Conservation (phyloP, 1,140 invertebrate species). For the Cherax quadricarinatus region DNA sequence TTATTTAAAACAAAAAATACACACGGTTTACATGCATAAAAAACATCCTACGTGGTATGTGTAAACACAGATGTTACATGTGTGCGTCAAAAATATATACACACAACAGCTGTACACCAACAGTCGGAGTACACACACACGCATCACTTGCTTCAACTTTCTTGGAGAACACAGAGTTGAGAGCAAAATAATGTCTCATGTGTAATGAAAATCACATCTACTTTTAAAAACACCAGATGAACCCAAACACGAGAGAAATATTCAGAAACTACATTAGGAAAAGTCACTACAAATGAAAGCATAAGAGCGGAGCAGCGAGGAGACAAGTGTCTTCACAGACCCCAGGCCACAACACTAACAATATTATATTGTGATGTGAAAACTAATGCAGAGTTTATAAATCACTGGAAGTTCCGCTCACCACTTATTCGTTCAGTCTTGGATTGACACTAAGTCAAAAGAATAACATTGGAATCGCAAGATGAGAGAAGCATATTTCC, state of each 20-base stretch:
- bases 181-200: not conserved
- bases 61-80: conserved; percentile 8
- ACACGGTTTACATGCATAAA: conserved; percentile 20
- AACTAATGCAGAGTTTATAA: too few relatives aligned
- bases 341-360: too few relatives aligned
- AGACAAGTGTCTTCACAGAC: too few relatives aligned
- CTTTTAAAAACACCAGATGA: not conserved
- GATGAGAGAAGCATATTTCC: too few relatives aligned
- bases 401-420: too few relatives aligned
- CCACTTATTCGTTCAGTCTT: too few relatives aligned
- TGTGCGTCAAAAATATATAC: conserved; percentile 3
- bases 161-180: not conserved
- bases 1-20: not conserved
- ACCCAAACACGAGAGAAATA: not conserved
- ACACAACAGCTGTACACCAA: conserved; percentile 4
- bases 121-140: not conserved
- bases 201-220: not conserved
- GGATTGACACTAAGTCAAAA: too few relatives aligned
- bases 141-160: not conserved
- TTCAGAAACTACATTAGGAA: not conserved
- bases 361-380: too few relatives aligned
- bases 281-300: too few relatives aligned
- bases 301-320: too few relatives aligned
- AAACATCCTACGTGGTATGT: not conserved
- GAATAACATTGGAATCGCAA: too few relatives aligned